Conservation (phyloP, 2,113 vertebrate species). For the Miniopterus natalensis region DNA sequence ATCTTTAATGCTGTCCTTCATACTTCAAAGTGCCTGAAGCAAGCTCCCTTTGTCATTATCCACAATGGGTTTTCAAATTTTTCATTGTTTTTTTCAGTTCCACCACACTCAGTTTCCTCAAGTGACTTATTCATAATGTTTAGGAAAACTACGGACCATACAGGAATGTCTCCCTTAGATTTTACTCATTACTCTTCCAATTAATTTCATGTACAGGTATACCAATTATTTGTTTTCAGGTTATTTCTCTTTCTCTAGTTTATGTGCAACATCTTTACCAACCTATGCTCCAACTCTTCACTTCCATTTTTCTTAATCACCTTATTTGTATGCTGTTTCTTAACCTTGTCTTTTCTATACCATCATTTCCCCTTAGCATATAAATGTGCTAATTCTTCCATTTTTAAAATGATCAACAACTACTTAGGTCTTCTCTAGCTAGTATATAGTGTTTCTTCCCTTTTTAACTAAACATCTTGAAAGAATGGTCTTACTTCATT, state of each 20-base stretch:
- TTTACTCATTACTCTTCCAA: not conserved
- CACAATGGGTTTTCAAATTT: not conserved
- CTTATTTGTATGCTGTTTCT: not conserved
- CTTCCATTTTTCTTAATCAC: not conserved
- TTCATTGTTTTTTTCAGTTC: not conserved
- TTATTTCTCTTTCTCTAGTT: not conserved
- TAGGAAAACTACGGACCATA: not conserved
- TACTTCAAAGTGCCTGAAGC: not conserved
- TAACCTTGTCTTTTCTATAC: not conserved
- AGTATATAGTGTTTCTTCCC: not conserved
- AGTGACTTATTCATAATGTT: not conserved
- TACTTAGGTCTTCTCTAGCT: not conserved
- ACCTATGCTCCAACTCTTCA: not conserved
- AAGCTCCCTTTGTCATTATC: not conserved
- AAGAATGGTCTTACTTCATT: not conserved
- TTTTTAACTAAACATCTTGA: not conserved
- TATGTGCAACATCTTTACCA: not conserved
- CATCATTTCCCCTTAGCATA: not conserved
- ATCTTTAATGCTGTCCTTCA: not conserved
- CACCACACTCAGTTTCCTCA: not conserved
- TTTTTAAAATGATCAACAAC: not conserved
- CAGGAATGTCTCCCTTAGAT: not conserved
- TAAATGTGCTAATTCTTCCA: not conserved
- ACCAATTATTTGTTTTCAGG: not conserved
- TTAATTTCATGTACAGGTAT: not conserved